These are phyloP conservation scores for Copidosoma aretas DNA, from an alignment of 2,888 invertebrate genomes.

Conservation along the genomic window DNA sequence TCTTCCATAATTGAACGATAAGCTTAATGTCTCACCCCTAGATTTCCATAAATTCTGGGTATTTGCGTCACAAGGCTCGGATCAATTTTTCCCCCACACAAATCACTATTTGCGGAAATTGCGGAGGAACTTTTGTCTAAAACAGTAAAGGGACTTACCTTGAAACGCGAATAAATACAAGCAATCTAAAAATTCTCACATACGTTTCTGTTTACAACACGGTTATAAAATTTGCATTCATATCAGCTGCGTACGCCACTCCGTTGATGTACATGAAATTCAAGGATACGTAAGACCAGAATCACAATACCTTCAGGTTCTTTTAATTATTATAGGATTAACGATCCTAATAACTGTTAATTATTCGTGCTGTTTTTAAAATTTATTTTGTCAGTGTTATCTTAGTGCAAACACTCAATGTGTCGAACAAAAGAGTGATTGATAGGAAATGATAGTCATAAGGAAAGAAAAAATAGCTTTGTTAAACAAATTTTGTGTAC, in stretches of 20 bases:
- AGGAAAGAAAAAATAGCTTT: constrained; percentile 3
- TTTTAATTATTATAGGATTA: constrained; percentile 23
- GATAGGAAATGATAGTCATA: not conserved
- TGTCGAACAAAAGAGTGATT: not conserved
- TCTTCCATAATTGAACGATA: no score
- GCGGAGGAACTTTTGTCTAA: no score
- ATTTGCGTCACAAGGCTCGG: no score
- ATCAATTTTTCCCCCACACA: no score
- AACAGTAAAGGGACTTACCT: no score
- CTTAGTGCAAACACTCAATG: not conserved
- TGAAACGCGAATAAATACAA: no score
- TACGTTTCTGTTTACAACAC: constrained; percentile 96
- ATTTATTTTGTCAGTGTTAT: constrained; percentile 23
- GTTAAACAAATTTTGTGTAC: not conserved
- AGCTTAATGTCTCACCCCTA: no score
- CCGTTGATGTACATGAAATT: constrained; percentile 98
- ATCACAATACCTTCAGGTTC: constrained; percentile 96
- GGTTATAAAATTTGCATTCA: constrained; percentile 93
- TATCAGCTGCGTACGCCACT: constrained; percentile 86
- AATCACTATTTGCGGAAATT: no score
- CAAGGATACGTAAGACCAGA: constrained; percentile 95
- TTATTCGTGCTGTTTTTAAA: no score
- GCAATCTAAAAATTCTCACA: no score
- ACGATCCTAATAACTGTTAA: constrained; percentile 1
- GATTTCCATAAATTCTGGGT: no score